Evolutionary conservation across 2,888 invertebrate species (phyloP).

Genomic region (Diabrotica balteata): DNA sequence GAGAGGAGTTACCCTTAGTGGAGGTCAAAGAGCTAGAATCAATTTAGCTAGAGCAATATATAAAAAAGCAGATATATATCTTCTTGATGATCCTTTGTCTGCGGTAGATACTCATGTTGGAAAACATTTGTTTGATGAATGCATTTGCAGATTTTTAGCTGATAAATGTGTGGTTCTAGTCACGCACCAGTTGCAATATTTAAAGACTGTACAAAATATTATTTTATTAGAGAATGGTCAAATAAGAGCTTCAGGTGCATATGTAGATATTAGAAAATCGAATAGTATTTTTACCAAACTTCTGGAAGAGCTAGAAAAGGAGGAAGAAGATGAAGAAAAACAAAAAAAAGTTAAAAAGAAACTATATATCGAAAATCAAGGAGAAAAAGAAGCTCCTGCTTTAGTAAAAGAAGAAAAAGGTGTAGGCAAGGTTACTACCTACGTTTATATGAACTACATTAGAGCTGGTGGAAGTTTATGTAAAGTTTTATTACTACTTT

Average conservation of each 20-base stretch:
- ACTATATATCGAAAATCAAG: not conserved
- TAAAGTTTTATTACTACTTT: conserved; percentile 47
- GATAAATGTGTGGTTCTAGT: conserved; percentile 76
- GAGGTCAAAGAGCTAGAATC: conserved; percentile 86
- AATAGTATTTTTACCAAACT: conserved; percentile 65
- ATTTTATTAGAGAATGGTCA: conserved; percentile 65
- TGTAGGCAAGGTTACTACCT: conserved; percentile 63
- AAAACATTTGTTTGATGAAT: conserved; percentile 83
- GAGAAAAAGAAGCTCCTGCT: conserved; percentile 30
- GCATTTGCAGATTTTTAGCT: conserved; percentile 68
- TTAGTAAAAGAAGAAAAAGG: conserved; percentile 66
- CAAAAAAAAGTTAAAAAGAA: conserved; percentile 29
- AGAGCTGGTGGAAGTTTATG: conserved; percentile 73
- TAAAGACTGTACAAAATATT: conserved; percentile 65
- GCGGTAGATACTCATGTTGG: conserved; percentile 91
- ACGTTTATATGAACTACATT: conserved; percentile 74
- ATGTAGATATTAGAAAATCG: conserved; percentile 70
- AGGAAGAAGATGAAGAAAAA: conserved; percentile 42
- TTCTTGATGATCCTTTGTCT: conserved; percentile 87
- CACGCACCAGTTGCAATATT: conserved; percentile 75
- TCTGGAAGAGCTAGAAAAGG: conserved; percentile 60
- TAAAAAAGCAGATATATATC: conserved; percentile 78
- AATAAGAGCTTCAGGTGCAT: conserved; percentile 69
- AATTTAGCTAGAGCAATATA: conserved; percentile 86
- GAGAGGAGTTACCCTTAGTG: conserved; percentile 74